Conservation (phyloP, 2,797 vertebrate genomes). For the Babyrousa celebensis region DNA sequence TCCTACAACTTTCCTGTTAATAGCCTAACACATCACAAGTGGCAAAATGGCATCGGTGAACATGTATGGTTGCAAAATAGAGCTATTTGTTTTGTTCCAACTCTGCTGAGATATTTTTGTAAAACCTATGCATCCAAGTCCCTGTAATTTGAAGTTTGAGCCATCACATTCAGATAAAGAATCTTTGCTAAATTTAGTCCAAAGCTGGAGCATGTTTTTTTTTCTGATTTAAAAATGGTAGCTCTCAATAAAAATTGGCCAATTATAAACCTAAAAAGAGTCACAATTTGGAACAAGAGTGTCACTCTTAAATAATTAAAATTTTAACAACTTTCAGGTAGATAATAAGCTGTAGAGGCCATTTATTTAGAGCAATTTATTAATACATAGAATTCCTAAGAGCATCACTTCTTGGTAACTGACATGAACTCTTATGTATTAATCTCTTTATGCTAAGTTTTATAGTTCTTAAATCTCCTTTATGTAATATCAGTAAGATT, state of each 20-base stretch:
- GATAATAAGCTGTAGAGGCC: not conserved
- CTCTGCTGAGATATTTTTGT: not conserved
- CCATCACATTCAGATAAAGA: not conserved
- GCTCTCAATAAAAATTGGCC: not conserved
- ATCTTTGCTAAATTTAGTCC: not conserved
- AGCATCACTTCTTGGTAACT: not conserved
- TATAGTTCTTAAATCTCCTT: not conserved
- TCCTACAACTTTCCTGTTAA: conserved; percentile 44
- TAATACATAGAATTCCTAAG: conserved; percentile 12
- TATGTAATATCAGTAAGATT: not conserved
- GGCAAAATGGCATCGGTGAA: conserved; percentile 39
- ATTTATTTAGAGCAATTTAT: conserved; percentile 42
- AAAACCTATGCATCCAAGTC: not conserved
- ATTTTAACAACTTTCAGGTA: conserved; percentile 1
- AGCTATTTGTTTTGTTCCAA: conserved; percentile 1
- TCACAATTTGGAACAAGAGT: not conserved
- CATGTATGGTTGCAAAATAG: not conserved
- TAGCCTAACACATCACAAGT: conserved; percentile 27
- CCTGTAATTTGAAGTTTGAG: conserved; percentile 34
- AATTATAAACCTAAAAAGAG: not conserved
- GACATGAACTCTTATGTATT: not conserved
- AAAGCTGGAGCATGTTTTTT: not conserved
- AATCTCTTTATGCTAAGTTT: not conserved
- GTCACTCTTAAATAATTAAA: not conserved
- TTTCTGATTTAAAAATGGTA: conserved; percentile 47